Evolutionary conservation across 2,113 vertebrate genomes (phyloP).

Genomic region (Brachypteracias leptosomus): DNA sequence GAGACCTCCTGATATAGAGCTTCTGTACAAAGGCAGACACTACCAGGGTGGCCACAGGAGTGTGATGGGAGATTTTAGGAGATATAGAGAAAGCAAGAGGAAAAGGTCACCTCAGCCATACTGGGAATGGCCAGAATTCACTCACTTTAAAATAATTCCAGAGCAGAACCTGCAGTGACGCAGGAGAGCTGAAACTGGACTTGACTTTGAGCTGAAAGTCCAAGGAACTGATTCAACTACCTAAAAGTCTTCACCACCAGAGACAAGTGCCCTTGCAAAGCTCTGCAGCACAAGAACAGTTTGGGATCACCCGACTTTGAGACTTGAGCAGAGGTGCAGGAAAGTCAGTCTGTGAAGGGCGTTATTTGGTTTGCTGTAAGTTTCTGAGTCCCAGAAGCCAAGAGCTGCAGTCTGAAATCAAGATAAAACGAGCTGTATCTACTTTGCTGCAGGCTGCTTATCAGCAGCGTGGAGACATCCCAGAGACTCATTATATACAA

Average conservation of each 20-base stretch:
- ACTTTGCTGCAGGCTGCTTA: constrained; percentile 61
- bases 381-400: background rate
- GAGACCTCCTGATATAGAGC: background rate
- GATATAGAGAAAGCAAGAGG: background rate
- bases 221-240: background rate
- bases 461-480: constrained; percentile 31
- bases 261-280: background rate
- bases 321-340: background rate
- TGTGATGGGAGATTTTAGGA: rapidly evolving
- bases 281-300: rapidly evolving
- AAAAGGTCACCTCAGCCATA: background rate
- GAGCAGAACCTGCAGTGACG: background rate
- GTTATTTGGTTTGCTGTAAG: background rate
- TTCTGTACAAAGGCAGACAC: rapidly evolving
- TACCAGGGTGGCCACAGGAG: rapidly evolving
- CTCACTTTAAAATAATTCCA: background rate
- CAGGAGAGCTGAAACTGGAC: background rate
- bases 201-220: background rate
- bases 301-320: background rate
- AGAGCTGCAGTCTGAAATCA: constrained; percentile 5
- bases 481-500: constrained; percentile 45
- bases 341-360: background rate
- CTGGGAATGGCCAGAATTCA: background rate
- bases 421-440: constrained; percentile 32
- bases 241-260: rapidly evolving